These are phyloP conservation scores for Morpho helenor DNA, from an alignment of 2,888 invertebrate species.

Conservation along the genomic window DNA sequence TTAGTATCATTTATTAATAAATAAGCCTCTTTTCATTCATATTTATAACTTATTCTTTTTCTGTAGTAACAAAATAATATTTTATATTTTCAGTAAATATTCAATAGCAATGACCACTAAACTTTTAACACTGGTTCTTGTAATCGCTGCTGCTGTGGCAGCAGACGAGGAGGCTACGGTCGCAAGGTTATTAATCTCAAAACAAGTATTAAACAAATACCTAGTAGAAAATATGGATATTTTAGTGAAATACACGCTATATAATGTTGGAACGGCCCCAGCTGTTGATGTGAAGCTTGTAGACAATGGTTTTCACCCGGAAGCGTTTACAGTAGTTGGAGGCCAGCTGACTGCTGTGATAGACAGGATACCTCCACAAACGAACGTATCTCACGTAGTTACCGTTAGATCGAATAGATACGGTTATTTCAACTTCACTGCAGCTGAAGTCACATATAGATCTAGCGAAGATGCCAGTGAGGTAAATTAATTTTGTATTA, in stretches of 20 bases:
- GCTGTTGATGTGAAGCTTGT: conserved; percentile 93
- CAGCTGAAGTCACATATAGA: conserved; percentile 95
- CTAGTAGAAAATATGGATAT: conserved; percentile 98
- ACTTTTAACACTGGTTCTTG: conserved; percentile 64
- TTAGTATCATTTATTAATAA: background rate
- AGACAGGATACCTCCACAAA: conserved; percentile 94
- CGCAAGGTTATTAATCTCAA: conserved; percentile 92
- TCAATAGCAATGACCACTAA: conserved; percentile 65
- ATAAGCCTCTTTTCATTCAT: conserved; percentile 17
- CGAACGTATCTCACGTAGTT: conserved; percentile 96
- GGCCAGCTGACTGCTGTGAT: conserved; percentile 91
- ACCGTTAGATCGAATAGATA: conserved; percentile 93
- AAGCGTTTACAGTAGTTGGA: conserved; percentile 93
- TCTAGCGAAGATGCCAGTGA: conserved; percentile 89
- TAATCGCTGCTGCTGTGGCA: conserved; percentile 63
- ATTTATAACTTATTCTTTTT: background rate
- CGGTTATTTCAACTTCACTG: conserved; percentile 98
- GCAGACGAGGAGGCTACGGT: conserved; percentile 85
- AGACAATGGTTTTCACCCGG: conserved; percentile 95
- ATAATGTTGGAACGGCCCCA: conserved; percentile 94
- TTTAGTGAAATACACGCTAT: conserved; percentile 95
- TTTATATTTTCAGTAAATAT: conserved; percentile 25
- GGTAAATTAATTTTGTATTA: conserved; percentile 54
- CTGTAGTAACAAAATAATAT: background rate
- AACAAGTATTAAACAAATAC: conserved; percentile 97